phyloP scores from a whole-genome alignment of 1,140 invertebrate genomes.

The Pseudomyrmex sp. region DNA sequence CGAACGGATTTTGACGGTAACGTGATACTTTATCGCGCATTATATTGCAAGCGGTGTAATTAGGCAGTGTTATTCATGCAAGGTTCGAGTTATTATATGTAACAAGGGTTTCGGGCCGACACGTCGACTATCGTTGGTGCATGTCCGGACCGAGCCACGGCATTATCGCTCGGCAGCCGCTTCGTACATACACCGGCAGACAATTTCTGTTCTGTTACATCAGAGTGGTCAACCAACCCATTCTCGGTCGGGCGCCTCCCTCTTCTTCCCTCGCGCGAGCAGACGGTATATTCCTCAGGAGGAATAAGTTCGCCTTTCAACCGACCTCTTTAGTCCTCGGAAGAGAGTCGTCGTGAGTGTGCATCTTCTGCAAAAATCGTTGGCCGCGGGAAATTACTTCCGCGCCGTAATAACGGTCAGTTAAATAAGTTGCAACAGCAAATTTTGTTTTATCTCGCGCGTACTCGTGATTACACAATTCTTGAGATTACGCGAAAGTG shows the following conservation, averaged over 20 bases:
- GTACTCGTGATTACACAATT: too few relatives aligned
- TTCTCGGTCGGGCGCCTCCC: slow-evolving; percentile 78
- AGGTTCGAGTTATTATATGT: slow-evolving; percentile 27
- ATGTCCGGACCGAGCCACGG: slow-evolving; percentile 35
- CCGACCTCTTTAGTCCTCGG: slow-evolving; percentile 77
- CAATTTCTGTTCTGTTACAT: slow-evolving; percentile 84
- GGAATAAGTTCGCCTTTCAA: slow-evolving; percentile 75
- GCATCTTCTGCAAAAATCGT: slow-evolving; percentile 44
- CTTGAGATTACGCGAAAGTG: too few relatives aligned
- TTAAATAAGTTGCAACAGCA: not conserved
- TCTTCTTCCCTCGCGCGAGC: slow-evolving; percentile 73
- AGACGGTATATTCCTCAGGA: slow-evolving; percentile 64
- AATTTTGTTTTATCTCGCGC: not conserved
- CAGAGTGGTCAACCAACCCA: slow-evolving; percentile 82
- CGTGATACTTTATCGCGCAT: not conserved
- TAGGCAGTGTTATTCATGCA: not conserved
- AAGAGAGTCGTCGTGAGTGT: slow-evolving; percentile 68
- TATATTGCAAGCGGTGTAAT: not conserved
- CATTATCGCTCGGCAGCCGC: slow-evolving; percentile 45
- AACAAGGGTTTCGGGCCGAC: slow-evolving; percentile 35
- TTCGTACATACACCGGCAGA: slow-evolving; percentile 51
- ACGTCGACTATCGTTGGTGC: slow-evolving; percentile 20
- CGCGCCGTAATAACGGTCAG: not conserved
- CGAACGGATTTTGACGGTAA: not conserved
- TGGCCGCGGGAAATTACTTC: not conserved